Percentiles rank a stretch among this genome's conserved stretches.
phyloP scores from a whole-genome alignment of 2,113 vertebrate genomes.

The Panthera tigris region DNA sequence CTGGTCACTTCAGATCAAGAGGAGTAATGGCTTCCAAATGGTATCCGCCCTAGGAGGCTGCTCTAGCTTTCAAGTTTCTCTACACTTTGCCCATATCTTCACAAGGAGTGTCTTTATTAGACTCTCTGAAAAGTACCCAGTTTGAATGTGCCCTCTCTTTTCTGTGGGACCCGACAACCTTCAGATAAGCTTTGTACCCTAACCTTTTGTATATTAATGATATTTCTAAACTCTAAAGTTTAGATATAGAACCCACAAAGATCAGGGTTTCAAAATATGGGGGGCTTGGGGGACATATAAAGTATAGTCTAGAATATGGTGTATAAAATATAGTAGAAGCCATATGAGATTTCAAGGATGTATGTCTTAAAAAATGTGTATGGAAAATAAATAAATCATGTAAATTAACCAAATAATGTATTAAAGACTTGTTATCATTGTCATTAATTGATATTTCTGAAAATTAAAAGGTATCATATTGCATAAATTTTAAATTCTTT shows the following conservation, averaged over 20 bases:
- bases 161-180: not conserved
- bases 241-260: not conserved
- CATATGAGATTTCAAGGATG: not conserved
- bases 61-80: not conserved
- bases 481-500: not conserved
- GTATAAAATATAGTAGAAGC: not conserved
- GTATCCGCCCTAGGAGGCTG: not conserved
- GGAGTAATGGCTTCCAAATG: not conserved
- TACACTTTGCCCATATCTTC: not conserved
- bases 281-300: not conserved
- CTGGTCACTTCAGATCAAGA: too few relatives aligned
- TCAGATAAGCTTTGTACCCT: not conserved
- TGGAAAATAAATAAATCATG: not conserved
- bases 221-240: not conserved
- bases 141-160: not conserved
- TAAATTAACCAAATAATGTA: not conserved
- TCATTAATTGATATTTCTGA: not conserved
- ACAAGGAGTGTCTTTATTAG: not conserved
- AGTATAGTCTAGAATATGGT: not conserved
- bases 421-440: not conserved
- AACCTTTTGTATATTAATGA: not conserved
- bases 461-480: not conserved
- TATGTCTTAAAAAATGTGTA: not conserved
- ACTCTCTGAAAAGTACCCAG: not conserved
- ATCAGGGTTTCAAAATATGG: not conserved